Conservation (phyloP, 2,888 invertebrate species). For the Cantharis nigra region DNA sequence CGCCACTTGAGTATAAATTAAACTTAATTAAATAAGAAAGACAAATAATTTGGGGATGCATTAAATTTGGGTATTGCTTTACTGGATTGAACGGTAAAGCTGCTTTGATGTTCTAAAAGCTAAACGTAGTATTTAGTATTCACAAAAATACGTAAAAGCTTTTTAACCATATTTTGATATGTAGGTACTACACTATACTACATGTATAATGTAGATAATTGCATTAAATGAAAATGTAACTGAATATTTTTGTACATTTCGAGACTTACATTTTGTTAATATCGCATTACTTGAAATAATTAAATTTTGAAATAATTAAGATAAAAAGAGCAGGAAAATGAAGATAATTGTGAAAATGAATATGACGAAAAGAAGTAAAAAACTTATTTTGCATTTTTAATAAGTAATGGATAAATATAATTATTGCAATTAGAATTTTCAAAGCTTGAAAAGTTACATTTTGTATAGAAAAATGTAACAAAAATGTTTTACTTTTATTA, state of each 20-base stretch:
- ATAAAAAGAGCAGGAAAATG: not conserved
- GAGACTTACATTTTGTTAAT: not conserved
- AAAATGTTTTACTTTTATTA: not conserved
- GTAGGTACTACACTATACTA: not conserved
- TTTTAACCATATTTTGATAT: not conserved
- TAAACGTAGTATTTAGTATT: not conserved
- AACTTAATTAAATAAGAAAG: no score
- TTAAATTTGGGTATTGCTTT: not conserved
- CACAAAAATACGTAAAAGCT: not conserved
- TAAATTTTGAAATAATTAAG: not conserved
- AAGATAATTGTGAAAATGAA: not conserved
- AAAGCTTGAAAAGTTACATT: not conserved
- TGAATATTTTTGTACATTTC: not conserved
- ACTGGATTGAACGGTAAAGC: not conserved
- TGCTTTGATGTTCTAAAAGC: not conserved
- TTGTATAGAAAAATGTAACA: not conserved
- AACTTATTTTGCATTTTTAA: not conserved
- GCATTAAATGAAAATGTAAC: not conserved
- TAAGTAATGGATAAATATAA: not conserved
- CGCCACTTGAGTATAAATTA: no score
- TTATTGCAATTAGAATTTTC: not conserved
- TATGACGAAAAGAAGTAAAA: not conserved
- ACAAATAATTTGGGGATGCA: no score
- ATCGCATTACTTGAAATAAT: not conserved
- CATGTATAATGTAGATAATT: not conserved